Conservation (phyloP, 2,113 vertebrate species). For the Crotophaga sulcirostris region DNA sequence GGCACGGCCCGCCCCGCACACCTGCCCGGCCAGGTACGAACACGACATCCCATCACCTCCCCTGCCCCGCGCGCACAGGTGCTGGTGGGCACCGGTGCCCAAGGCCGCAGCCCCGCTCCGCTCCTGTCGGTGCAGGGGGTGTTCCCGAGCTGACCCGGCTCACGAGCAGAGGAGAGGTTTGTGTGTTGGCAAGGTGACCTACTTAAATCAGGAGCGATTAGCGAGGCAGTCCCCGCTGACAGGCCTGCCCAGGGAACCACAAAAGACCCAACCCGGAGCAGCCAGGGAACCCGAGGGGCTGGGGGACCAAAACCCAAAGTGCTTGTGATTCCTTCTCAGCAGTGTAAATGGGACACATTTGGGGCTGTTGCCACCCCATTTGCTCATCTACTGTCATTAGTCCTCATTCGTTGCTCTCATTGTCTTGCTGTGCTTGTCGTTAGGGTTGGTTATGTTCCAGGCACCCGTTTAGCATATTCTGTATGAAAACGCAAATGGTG, state of each 20-base stretch:
- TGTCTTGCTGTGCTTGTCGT: slow-evolving; percentile 13
- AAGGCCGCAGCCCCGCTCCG: too few species aligned
- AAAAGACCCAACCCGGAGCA: background rate
- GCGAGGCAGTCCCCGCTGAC: slow-evolving; percentile 21
- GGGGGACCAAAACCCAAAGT: background rate
- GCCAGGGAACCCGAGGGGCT: background rate
- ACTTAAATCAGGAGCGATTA: slow-evolving; percentile 61
- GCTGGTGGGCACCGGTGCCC: too few species aligned
- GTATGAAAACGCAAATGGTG: slow-evolving; percentile 53
- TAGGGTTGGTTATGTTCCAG: slow-evolving; percentile 57
- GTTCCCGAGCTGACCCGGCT: slow-evolving; percentile 12
- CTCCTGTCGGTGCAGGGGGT: too few species aligned
- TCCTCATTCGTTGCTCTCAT: slow-evolving; percentile 60
- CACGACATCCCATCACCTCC: background rate
- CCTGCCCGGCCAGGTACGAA: background rate
- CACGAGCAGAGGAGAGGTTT: background rate
- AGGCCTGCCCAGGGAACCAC: background rate
- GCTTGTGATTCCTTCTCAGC: slow-evolving; percentile 47
- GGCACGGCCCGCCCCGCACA: background rate
- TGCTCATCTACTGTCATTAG: slow-evolving; percentile 57
- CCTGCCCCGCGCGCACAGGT: too few species aligned
- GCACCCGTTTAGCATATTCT: slow-evolving; percentile 64
- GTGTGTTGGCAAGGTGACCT: slow-evolving; percentile 9
- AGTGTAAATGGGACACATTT: slow-evolving; percentile 63
- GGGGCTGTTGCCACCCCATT: slow-evolving; percentile 51